Evolutionary conservation across 2,113 vertebrate genomes (phyloP).

Genomic region (Hystrix cristata): DNA sequence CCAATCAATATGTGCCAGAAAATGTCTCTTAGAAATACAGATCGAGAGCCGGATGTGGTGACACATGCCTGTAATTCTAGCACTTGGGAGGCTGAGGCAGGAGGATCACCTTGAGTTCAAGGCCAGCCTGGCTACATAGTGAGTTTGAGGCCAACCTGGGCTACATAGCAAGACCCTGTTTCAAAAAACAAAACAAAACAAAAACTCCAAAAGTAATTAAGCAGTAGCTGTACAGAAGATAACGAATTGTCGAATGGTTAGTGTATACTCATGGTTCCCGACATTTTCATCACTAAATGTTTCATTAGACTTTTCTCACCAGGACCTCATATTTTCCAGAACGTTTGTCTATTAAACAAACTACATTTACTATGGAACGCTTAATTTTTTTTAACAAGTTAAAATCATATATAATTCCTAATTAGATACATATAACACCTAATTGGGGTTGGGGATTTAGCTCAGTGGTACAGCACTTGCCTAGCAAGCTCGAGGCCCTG

Average conservation of each 20-base stretch:
- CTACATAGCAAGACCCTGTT: background rate
- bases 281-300: background rate
- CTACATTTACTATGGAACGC: constrained; percentile 29
- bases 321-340: constrained; percentile 14
- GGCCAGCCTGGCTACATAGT: background rate
- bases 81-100: background rate
- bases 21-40: constrained; percentile 46
- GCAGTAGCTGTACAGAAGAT: background rate
- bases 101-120: background rate
- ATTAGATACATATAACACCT: constrained; percentile 19
- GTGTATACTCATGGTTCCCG: background rate
- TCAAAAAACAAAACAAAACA: background rate
- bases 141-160: background rate
- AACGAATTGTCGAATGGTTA: background rate
- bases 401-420: background rate
- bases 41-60: background rate
- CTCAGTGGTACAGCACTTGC: no score
- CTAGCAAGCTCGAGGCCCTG: no score
- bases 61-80: no score
- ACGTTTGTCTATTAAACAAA: constrained; percentile 17
- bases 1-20: background rate
- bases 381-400: constrained; percentile 40
- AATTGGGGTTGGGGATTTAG: background rate
- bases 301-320: constrained; percentile 45
- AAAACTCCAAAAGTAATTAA: no score